Evolutionary conservation across 1,140 invertebrate genomes (phyloP).

Genomic region (Adelges cooleyi): DNA sequence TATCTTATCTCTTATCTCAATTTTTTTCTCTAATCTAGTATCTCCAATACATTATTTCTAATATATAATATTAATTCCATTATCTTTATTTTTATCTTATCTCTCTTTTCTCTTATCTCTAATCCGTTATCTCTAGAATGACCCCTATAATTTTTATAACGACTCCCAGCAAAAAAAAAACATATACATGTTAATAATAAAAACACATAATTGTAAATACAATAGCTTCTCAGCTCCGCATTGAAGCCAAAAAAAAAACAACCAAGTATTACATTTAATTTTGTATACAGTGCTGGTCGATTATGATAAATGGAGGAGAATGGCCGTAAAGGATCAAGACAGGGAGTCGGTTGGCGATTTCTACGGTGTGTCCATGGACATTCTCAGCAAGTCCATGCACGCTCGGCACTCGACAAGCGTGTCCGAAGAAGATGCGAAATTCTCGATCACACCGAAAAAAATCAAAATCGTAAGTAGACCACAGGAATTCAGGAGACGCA

Average conservation of each 20-base stretch:
- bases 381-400: constrained; percentile 52
- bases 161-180: not conserved
- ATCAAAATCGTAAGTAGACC: constrained; percentile 58
- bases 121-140: too few species aligned
- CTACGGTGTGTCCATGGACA: constrained; percentile 59
- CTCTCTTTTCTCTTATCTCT: too few species aligned
- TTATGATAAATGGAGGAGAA: constrained; percentile 63
- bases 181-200: not conserved
- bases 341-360: constrained; percentile 69
- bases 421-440: constrained; percentile 49
- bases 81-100: too few species aligned
- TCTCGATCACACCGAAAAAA: constrained; percentile 67
- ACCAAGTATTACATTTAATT: not conserved
- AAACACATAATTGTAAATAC: not conserved
- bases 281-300: constrained; percentile 1
- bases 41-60: too few species aligned
- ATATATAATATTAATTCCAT: too few species aligned
- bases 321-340: constrained; percentile 64
- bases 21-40: too few species aligned
- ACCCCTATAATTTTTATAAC: not conserved
- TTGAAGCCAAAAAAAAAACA: too few species aligned
- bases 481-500: too few species aligned
- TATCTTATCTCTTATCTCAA: too few species aligned
- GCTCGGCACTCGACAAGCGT: constrained; percentile 42
- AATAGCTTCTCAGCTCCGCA: too few species aligned